Conservation (phyloP, 2,888 invertebrate genomes). For the Dexiosoma caninum region DNA sequence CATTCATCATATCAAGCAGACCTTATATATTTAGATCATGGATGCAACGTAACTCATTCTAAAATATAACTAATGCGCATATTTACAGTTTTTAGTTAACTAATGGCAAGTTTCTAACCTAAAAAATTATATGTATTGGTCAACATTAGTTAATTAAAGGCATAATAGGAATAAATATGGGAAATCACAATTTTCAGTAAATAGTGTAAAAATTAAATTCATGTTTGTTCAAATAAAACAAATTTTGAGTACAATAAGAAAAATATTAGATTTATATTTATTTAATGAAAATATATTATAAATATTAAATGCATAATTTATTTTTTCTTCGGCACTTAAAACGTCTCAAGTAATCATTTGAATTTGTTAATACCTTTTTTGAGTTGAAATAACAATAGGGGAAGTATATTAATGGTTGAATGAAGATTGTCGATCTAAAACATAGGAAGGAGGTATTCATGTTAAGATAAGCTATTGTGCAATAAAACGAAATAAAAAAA, state of each 20-base stretch:
- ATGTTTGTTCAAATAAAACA: background rate
- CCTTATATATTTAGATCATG: no score
- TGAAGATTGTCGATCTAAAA: no score
- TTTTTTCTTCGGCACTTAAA: conserved; percentile 19
- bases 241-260: background rate
- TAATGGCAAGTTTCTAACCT: no score
- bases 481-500: conserved; percentile 45
- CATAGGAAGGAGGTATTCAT: background rate
- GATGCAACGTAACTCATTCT: no score
- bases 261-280: background rate
- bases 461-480: background rate
- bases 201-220: no score
- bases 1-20: no score
- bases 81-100: no score
- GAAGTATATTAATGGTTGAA: background rate
- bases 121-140: no score
- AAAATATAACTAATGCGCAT: no score
- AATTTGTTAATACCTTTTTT: background rate
- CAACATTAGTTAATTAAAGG: no score
- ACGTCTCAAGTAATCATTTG: background rate
- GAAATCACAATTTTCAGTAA: no score
- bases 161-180: no score
- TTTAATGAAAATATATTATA: background rate
- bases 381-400: background rate
- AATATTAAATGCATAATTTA: conserved; percentile 17